Conservation (phyloP, 2,888 invertebrate genomes). For the Ditula angustiorana region DNA sequence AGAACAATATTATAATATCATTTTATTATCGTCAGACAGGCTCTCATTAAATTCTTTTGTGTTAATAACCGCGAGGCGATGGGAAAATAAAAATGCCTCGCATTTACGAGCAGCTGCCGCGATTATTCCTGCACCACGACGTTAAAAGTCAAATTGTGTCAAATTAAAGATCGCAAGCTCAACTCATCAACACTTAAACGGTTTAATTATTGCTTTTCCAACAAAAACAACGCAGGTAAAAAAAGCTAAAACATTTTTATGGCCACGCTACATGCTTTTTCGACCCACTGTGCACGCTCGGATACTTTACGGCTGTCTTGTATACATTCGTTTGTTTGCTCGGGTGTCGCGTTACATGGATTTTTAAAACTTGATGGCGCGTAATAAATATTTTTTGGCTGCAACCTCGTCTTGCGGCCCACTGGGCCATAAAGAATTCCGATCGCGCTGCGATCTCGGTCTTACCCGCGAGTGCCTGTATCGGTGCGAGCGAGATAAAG, state of each 20-base stretch:
- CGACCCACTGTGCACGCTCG: conserved; percentile 62
- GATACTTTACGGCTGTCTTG: conserved; percentile 60
- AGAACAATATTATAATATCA: conserved; percentile 57
- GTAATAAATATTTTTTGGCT: conserved; percentile 80
- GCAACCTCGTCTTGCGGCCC: conserved; percentile 62
- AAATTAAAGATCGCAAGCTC: conserved; percentile 45
- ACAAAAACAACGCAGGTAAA: too few species aligned
- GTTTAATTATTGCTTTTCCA: conserved; percentile 18
- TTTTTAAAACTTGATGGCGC: conserved; percentile 78
- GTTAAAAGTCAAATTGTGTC: conserved; percentile 49
- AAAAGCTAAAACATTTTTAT: conserved; percentile 40
- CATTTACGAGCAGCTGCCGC: conserved; percentile 47
- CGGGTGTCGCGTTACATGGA: conserved; percentile 77
- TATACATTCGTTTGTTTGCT: conserved; percentile 63
- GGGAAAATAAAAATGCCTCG: conserved; percentile 44
- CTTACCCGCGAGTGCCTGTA: conserved; percentile 40
- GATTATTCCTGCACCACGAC: conserved; percentile 50
- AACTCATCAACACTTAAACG: conserved; percentile 15
- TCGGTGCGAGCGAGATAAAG: conserved; percentile 52
- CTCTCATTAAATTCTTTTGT: conserved; percentile 61
- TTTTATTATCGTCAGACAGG: conserved; percentile 56
- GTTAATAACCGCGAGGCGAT: conserved; percentile 52
- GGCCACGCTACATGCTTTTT: conserved; percentile 49
- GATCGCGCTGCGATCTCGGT: conserved; percentile 49
- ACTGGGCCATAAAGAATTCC: conserved; percentile 62